phyloP scores from a whole-genome alignment of 2,797 vertebrate genomes.

The Diglossa cyanea region DNA sequence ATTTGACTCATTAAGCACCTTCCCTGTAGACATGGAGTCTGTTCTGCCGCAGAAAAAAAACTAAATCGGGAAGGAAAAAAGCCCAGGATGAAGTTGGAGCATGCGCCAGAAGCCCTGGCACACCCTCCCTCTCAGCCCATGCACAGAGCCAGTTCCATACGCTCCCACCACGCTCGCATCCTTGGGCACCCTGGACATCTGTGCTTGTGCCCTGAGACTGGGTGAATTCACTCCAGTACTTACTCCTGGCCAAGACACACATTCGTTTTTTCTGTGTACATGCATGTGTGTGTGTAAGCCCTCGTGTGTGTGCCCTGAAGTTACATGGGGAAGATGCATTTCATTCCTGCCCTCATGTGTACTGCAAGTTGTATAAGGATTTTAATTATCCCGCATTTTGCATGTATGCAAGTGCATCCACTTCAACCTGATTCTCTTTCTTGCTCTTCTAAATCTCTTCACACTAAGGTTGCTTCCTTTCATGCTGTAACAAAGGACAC shows the following conservation, averaged over 20 bases:
- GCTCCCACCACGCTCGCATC: rapidly evolving
- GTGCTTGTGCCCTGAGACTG: rapidly evolving
- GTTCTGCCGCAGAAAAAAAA: background rate
- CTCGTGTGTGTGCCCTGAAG: background rate
- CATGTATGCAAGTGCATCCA: rapidly evolving
- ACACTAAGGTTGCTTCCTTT: background rate
- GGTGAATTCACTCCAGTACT: background rate
- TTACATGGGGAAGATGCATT: background rate
- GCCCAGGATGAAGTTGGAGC: background rate
- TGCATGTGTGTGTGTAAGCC: rapidly evolving
- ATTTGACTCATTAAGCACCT: slow-evolving; percentile 62
- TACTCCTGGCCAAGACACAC: background rate
- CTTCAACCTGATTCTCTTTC: background rate
- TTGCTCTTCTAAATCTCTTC: background rate
- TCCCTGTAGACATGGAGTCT: slow-evolving; percentile 47
- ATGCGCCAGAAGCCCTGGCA: background rate
- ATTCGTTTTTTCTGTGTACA: background rate
- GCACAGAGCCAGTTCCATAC: rapidly evolving
- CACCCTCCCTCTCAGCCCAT: rapidly evolving
- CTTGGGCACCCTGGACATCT: rapidly evolving
- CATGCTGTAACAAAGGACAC: background rate
- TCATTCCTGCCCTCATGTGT: background rate
- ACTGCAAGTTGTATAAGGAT: background rate
- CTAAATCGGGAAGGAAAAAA: background rate
- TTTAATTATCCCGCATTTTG: background rate